phyloP scores from a whole-genome alignment of 2,888 invertebrate genomes.

The Protodeltote pygarga region DNA sequence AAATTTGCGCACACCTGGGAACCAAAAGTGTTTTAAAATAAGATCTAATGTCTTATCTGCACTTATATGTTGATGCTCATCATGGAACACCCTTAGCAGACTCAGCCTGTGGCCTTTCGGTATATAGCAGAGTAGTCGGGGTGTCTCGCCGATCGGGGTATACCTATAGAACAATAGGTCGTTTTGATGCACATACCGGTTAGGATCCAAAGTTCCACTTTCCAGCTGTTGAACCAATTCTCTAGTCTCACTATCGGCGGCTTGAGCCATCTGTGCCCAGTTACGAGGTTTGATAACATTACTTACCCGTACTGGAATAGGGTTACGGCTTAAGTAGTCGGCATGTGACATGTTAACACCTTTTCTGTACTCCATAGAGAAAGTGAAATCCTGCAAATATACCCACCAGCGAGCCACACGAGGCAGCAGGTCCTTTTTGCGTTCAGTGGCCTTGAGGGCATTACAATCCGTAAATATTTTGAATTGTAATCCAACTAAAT shows the following conservation, averaged over 20 bases:
- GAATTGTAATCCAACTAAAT: conserved; percentile 27
- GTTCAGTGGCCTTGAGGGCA: conserved; percentile 14
- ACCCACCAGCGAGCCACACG: conserved; percentile 36
- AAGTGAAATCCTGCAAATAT: conserved; percentile 38
- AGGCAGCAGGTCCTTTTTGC: conserved; percentile 32
- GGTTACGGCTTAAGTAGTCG: conserved; percentile 32
- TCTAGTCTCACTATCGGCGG: no score
- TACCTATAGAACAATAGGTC: no score
- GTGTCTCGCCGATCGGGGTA: no score
- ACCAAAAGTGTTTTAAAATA: no score
- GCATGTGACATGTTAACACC: conserved; percentile 28
- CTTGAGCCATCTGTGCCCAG: conserved; percentile 11
- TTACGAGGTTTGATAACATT: conserved; percentile 14
- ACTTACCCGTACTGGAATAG: not conserved
- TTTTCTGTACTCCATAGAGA: conserved; percentile 35
- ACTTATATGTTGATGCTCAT: not conserved
- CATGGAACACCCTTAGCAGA: no score
- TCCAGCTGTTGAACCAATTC: no score
- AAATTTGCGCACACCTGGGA: no score
- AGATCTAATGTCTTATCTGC: no score
- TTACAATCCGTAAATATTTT: conserved; percentile 15
- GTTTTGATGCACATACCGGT: no score
- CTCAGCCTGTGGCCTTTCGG: no score
- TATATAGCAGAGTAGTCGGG: no score
- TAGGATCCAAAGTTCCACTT: no score